Conservation (phyloP, 1,140 invertebrate genomes). For the Hirudo medicinalis region DNA sequence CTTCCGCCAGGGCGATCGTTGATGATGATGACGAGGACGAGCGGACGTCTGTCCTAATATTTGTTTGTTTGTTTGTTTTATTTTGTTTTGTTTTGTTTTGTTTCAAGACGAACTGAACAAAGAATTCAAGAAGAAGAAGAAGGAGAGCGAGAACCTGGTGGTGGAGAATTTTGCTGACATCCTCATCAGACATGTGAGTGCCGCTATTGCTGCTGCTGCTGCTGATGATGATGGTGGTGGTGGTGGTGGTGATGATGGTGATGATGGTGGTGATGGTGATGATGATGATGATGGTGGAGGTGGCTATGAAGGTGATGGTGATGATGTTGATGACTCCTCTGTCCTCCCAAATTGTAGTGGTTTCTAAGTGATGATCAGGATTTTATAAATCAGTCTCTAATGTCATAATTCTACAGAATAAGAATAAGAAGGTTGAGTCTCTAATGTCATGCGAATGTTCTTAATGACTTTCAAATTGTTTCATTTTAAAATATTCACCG, state of each 20-base stretch:
- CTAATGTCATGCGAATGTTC: too few species aligned
- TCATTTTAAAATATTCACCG: too few species aligned
- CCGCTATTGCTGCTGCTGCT: too few species aligned
- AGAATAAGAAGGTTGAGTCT: too few species aligned
- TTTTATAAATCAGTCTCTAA: too few species aligned
- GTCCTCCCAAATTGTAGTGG: too few species aligned
- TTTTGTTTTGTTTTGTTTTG: not conserved
- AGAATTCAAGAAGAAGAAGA: slow-evolving; percentile 54
- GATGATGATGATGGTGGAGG: not conserved
- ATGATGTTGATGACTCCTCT: not conserved
- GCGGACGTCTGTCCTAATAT: not conserved
- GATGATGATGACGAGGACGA: not conserved
- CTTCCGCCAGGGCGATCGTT: not conserved
- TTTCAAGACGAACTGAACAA: slow-evolving; percentile 54
- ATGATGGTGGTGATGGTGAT: not conserved
- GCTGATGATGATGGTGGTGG: not conserved
- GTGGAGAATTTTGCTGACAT: slow-evolving; percentile 65
- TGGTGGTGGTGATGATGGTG: not conserved
- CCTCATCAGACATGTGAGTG: slow-evolving; percentile 57
- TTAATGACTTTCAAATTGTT: too few species aligned
- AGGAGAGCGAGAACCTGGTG: slow-evolving; percentile 51
- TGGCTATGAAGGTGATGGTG: not conserved
- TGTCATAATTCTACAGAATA: too few species aligned
- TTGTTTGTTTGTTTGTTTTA: not conserved
- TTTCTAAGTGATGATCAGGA: too few species aligned